Evolutionary conservation across 2,888 invertebrate species (phyloP), one percentile per base, ranked within the genome.

Genomic region (Miltochrista miniata): DNA sequence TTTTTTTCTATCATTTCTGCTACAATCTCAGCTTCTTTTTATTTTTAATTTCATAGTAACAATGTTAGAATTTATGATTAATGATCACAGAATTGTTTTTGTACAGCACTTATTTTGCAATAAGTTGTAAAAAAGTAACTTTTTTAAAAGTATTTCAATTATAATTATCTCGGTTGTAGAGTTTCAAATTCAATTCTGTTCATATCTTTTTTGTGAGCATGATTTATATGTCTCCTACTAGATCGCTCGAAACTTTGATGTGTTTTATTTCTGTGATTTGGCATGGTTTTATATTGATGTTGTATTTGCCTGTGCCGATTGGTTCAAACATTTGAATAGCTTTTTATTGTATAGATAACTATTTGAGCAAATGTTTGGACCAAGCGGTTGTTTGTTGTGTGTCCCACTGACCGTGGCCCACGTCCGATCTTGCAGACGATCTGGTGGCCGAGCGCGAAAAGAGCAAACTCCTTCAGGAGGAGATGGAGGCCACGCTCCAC

Each of bases 401-500:
- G 82, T 78, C 81, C 72, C 76, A 87, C 83, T 90, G 77, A 89
- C 87, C 76, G 84, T 83, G 89, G 89, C 81, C 44, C 85, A 74
- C 88, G 82, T 83, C 81, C 79, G 72, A 72, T 81, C 90, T 92
- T 95, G 87, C 96, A 99, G 99, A 98, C 94, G 98, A 98, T 92
- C 95, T 98, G 92, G 94, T 97, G 92, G 94, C 95, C 88, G 97
- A 98, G 93, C 97, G 96, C 93, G 96, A 96, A 93, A 97, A 98
- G 95, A 98, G 97, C 94, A 98, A 97, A 94, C 93, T 96, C 90
- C 96, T 99, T 90, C 96, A 98, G 92, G 97, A 98, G 92, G 99
- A 99, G 93, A 98, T 99, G 97, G 99, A 99, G 93, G 96, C 97
- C 86, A 98, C 98, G 85, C 96, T 99, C 94, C 97, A 98, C 95